These are phyloP conservation scores for Mormyrus hasselquistii DNA, from an alignment of 2,797 vertebrate species.

Conservation along the genomic window DNA sequence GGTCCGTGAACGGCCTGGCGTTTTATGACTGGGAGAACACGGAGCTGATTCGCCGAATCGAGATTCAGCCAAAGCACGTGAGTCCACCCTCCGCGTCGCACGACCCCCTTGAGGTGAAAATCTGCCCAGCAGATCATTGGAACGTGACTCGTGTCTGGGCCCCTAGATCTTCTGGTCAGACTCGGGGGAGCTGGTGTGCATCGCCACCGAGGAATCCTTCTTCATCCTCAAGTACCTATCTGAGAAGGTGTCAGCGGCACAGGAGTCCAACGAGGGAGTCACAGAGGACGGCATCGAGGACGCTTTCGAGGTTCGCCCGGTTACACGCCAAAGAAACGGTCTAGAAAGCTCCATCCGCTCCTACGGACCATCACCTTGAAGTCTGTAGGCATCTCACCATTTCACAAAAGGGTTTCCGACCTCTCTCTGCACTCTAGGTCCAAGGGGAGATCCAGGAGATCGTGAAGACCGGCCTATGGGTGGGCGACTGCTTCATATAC, in stretches of 20 bases:
- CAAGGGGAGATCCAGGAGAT: slow-evolving; percentile 98
- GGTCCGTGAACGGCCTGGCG: slow-evolving; percentile 89
- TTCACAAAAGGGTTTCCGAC: background rate
- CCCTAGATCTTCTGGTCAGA: slow-evolving; percentile 97
- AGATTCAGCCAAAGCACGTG: slow-evolving; percentile 97
- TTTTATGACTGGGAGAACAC: slow-evolving; percentile 99
- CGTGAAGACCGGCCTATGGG: slow-evolving; percentile 96
- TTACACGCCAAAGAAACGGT: background rate
- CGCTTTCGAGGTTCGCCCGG: slow-evolving; percentile 80
- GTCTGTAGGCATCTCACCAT: background rate
- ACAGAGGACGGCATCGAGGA: slow-evolving; percentile 98
- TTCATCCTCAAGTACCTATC: slow-evolving; percentile 93
- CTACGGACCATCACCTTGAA: background rate
- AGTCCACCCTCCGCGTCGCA: slow-evolving; percentile 30
- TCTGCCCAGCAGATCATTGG: background rate
- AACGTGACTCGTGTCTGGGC: background rate
- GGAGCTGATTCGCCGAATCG: slow-evolving; percentile 90
- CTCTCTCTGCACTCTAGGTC: slow-evolving; percentile 61
- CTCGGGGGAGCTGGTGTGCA: slow-evolving; percentile 94
- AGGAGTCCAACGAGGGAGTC: slow-evolving; percentile 91
- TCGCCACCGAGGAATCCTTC: slow-evolving; percentile 97
- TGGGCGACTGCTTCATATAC: slow-evolving; percentile 98
- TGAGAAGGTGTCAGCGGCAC: slow-evolving; percentile 88
- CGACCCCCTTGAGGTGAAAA: background rate
- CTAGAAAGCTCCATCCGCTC: background rate